Evolutionary conservation across 2,113 vertebrate genomes (phyloP), one percentile per base, ranked within the genome.

Genomic region (Leptobrachium leishanense): DNA sequence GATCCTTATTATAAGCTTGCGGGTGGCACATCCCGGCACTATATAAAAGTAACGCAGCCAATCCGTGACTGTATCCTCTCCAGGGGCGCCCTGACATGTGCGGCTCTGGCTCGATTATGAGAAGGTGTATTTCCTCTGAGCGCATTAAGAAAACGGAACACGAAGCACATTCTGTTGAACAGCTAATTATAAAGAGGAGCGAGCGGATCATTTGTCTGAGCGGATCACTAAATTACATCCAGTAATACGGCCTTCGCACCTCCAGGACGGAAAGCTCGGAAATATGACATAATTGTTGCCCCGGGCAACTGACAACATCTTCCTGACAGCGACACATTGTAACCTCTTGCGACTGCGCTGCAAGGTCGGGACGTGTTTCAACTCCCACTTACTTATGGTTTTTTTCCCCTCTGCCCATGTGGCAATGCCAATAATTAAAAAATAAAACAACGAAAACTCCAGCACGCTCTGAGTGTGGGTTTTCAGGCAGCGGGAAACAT

Each of bases 131-230:
- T 77, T 59, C 62, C 67, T 46, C 57, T 62, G 20, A 71, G 69
- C 69, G 40, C 44, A 31, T 64, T 74, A 46, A 15, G 53, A 63
- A 43, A 73, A 67, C n/a, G 7, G 12, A 79, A 73, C 63, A 72
- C 43, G 63, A 15, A 44, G 31, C 54, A 67, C 40, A 43, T 43
- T 76, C 43, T 62, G 57, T 64, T 75, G 50, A 64, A 3, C 69
- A 63, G 59, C 43, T 72, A 65, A 72, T 79, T 79, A 79, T 65
- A 54, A 72, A 57, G 76, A 67, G 63, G 71, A 44, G 50, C 4
- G 44, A 68, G 43, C 59, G 42, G n/a, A 46, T 64, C 59, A 55
- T 65, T 20, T 31, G n/a, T 43, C 15, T 73, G 3, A 31, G 43
- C 39, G 46, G 77, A 72, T 15, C 39, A 11, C 13, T 11, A 65